A percentile compares a stretch with the other conserved stretches of the same genome.
Conservation (phyloP, 1,140 invertebrate genomes). For the Heterodera schachtii region DNA sequence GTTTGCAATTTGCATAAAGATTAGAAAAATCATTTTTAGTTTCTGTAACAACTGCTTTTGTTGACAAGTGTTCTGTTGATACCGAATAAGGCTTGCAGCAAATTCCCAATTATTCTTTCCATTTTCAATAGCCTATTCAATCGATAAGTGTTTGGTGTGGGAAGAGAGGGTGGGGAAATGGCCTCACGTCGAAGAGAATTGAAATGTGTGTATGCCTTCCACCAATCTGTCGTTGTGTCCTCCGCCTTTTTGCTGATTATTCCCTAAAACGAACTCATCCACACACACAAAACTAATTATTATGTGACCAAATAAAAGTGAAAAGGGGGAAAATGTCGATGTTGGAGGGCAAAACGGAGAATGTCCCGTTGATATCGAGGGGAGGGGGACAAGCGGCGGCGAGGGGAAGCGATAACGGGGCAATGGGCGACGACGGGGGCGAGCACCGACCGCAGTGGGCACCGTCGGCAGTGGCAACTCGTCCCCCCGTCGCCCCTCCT, state of each 20-base stretch:
- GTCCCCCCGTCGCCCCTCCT: not conserved
- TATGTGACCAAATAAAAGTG: not conserved
- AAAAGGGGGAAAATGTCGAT: not conserved
- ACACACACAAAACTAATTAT: not conserved
- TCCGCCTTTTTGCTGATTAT: not conserved
- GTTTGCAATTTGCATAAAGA: not conserved
- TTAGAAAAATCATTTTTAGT: not conserved
- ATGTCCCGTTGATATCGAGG: not conserved
- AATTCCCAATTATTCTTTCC: too few relatives aligned
- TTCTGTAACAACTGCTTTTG: not conserved
- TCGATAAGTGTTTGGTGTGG: too few relatives aligned
- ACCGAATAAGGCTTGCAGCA: not conserved
- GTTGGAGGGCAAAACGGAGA: not conserved
- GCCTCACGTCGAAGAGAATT: too few relatives aligned
- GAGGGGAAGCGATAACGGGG: not conserved
- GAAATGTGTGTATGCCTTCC: not conserved
- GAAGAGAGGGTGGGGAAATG: too few relatives aligned
- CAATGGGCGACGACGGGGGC: not conserved
- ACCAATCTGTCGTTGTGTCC: not conserved
- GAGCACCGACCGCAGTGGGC: not conserved
- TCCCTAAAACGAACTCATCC: not conserved
- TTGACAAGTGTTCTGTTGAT: not conserved
- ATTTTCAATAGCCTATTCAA: too few relatives aligned
- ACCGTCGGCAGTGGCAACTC: not conserved
- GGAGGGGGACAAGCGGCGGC: not conserved